Conservation (phyloP, 2,113 vertebrate genomes). For the Zingel zingel region DNA sequence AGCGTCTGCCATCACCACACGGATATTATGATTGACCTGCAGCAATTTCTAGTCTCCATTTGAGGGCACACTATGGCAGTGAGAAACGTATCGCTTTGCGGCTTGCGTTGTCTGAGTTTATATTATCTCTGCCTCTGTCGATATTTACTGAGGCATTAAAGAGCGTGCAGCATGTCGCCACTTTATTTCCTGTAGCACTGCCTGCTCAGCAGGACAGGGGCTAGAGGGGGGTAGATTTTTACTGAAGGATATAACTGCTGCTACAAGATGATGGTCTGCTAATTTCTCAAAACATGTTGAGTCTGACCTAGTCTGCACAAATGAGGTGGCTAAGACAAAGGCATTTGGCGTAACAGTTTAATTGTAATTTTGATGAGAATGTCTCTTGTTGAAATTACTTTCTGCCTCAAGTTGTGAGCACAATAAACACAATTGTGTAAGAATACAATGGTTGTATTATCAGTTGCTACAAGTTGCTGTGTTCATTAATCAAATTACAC, state of each 20-base stretch:
- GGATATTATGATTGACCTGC: constrained; percentile 76
- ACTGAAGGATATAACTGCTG: constrained; percentile 47
- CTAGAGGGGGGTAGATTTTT: constrained; percentile 34
- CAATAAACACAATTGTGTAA: neutral
- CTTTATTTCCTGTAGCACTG: constrained; percentile 69
- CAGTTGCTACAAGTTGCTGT: neutral
- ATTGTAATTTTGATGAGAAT: constrained; percentile 20
- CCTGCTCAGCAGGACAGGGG: constrained; percentile 63
- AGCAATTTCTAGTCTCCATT: constrained; percentile 68
- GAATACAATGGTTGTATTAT: neutral
- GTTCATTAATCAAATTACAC: neutral
- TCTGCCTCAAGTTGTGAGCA: constrained; percentile 15
- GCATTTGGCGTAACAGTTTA: constrained; percentile 9
- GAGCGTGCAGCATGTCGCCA: constrained; percentile 57
- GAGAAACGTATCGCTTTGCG: constrained; percentile 62
- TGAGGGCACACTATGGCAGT: constrained; percentile 48
- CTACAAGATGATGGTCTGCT: constrained; percentile 43
- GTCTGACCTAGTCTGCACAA: constrained; percentile 12
- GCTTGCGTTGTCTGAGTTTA: constrained; percentile 73
- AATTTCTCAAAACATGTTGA: constrained; percentile 33
- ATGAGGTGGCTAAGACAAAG: constrained; percentile 19
- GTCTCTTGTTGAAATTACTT: constrained; percentile 12
- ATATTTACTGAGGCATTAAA: constrained; percentile 83
- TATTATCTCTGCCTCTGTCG: constrained; percentile 73
- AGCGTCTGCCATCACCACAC: constrained; percentile 53